Evolutionary conservation across 2,113 vertebrate genomes (phyloP), one percentile per base, ranked within the genome.

Genomic region (Scopus umbretta): DNA sequence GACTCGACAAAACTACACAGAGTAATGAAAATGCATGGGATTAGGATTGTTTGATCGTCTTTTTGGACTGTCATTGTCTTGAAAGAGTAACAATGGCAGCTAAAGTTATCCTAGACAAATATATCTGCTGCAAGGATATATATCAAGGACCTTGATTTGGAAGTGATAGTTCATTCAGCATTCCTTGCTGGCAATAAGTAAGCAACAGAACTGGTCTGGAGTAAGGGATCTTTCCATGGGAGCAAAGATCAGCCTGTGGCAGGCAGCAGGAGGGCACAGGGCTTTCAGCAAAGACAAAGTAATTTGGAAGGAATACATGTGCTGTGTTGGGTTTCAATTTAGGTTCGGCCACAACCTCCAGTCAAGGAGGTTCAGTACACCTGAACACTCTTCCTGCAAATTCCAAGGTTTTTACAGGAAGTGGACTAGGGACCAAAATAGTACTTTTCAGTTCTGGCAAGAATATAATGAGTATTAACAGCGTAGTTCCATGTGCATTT

Each of bases 401-500:
- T 88, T 80, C 66, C 43, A 76, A 25, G 30, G 15, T 58, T 90
- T 43, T 78, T 62, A 17, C 11, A 55, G 71, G 32, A 82, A 72
- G 20, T 8, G 7, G 23, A 40, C 18, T 40, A 12, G 9, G 53
- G 34, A 84, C 43, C 18, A 42, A 84, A 86, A 67, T 1, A 62
- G 15, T 17, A 42, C 23, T 76, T 38, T 53, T 49, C 21, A 43
- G 26, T 74, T 78, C 59, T 81, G 56, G 22, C 42, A 74, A 20
- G 36, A 40, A 9, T 18, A 1, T 52, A 40, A 4, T 6, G n/a
- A 40, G 23, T 36, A 40, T 61, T 65, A 61, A 22, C 23, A 83
- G 18, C 0, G 0, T 32, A 36, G 15, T 68, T 59, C 34, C 16
- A 21, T 4, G 8, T 2, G 1, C 7, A 4, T 55, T 79, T 82